A percentile compares a stretch with the other conserved stretches of the same genome.
These are phyloP conservation scores for Zootoca vivipara DNA, from an alignment of 2,113 vertebrate species.

Conservation along the genomic window DNA sequence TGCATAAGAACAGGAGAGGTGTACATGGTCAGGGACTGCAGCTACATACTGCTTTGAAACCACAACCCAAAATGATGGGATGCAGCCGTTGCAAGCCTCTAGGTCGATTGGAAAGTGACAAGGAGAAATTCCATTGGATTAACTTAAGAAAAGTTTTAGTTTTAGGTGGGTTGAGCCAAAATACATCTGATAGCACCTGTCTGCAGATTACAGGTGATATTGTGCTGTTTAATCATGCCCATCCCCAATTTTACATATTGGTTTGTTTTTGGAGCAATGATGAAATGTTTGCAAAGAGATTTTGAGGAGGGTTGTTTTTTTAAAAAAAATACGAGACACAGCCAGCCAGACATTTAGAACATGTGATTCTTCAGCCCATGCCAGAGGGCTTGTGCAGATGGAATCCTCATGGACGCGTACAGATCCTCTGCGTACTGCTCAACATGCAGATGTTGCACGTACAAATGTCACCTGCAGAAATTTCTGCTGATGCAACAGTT, in stretches of 20 bases:
- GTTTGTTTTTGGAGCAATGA: not conserved
- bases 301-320: slow-evolving; percentile 2
- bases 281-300: not conserved
- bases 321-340: not conserved
- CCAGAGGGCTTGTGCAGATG: slow-evolving; percentile 15
- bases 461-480: slow-evolving; percentile 11
- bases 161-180: not conserved
- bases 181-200: not conserved
- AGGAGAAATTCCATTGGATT: not conserved
- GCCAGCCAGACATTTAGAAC: slow-evolving; percentile 11
- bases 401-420: not conserved
- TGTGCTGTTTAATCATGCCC: not conserved
- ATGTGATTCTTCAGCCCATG: not conserved
- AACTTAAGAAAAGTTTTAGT: not conserved
- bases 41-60: not conserved
- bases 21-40: not conserved
- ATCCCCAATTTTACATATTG: slow-evolving; percentile 7
- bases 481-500: not conserved
- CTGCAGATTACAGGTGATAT: not conserved
- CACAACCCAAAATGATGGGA: not conserved
- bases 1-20: not conserved
- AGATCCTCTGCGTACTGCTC: not conserved
- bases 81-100: no score
- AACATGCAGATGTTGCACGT: not conserved
- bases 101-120: not conserved